phyloP scores from a whole-genome alignment of 2,113 vertebrate species.

The Coracopsis vasa region DNA sequence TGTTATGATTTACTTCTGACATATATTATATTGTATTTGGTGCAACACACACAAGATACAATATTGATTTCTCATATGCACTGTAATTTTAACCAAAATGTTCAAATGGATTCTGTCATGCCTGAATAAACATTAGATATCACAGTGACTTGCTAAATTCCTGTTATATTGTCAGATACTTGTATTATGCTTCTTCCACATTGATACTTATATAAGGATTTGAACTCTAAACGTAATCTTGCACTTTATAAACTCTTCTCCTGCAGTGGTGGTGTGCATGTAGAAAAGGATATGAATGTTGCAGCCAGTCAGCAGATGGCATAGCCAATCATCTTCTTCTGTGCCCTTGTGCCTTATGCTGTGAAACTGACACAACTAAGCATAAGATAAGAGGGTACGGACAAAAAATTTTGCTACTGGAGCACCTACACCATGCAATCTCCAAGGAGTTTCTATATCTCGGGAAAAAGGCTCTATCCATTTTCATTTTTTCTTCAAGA shows the following conservation, averaged over 20 bases:
- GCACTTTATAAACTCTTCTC: neutral
- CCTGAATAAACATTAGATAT: neutral
- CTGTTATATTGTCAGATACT: neutral
- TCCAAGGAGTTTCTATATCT: neutral
- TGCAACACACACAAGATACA: neutral
- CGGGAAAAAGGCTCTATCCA: neutral
- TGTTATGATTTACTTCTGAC: conserved; percentile 1
- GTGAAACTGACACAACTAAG: neutral
- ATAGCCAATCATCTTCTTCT: neutral
- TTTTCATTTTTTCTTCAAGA: neutral
- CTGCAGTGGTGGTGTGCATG: neutral
- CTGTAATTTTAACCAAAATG: conserved; percentile 17
- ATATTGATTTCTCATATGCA: neutral
- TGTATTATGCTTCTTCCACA: neutral
- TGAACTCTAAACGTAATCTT: neutral
- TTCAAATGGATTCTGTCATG: neutral
- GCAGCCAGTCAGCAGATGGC: neutral
- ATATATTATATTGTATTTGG: neutral
- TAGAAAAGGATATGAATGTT: neutral
- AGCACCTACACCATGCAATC: accelerated
- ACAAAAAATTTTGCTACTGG: neutral
- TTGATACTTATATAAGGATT: neutral
- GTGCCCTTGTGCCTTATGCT: neutral
- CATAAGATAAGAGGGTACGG: neutral
- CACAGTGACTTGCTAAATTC: neutral